Evolutionary conservation across 2,888 invertebrate species (phyloP), one percentile per base, ranked within the genome.

Genomic region (Cheiracanthium punctorium): DNA sequence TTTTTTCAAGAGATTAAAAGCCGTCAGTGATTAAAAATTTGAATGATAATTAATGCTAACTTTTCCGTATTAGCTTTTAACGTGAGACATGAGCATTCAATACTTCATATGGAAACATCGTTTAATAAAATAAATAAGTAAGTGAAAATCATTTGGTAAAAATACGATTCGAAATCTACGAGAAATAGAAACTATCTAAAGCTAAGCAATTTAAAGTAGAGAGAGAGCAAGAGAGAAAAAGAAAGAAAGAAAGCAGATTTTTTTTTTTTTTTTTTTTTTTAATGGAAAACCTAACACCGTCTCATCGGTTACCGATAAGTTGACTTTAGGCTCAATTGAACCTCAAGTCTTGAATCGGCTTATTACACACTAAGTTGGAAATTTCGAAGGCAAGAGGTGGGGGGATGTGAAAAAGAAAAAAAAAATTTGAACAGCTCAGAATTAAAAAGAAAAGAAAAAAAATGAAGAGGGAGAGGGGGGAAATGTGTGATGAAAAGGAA

Each of bases 221-320:
- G n/a, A 24, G 14, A 37, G 37, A 70, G 37, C n/a, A n/a, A n/a
- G n/a, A n/a, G n/a, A n/a, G n/a, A n/a, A n/a, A n/a, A n/a, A n/a
- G n/a, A n/a, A n/a, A n/a, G n/a, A n/a, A n/a, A n/a, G n/a, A n/a
- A n/a, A n/a, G n/a, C n/a, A n/a, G n/a, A n/a, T n/a, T n/a, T n/a
- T n/a, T n/a, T n/a, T n/a, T 48, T 17, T 17, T 17, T 12, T 48
- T 12, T 82, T 71, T 76, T 76, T 82, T 84, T 80, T 74, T 74
- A 74, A 79, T 80, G 33, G 74, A 65, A 30, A 79, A 85, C 69
- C 77, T 80, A 79, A 74, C 84, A 79, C 84, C 79, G 64, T 32
- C 8, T 30, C 64, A 85, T 85, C 84, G 84, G 52, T 73, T 69
- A 69, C 74, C 84, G 74, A 85, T 85, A 79, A 58, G 71, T 79